Base-by-base conservation (phyloP, 2,797 vertebrate species). In the Pseudomugil gertrudae region DNA sequence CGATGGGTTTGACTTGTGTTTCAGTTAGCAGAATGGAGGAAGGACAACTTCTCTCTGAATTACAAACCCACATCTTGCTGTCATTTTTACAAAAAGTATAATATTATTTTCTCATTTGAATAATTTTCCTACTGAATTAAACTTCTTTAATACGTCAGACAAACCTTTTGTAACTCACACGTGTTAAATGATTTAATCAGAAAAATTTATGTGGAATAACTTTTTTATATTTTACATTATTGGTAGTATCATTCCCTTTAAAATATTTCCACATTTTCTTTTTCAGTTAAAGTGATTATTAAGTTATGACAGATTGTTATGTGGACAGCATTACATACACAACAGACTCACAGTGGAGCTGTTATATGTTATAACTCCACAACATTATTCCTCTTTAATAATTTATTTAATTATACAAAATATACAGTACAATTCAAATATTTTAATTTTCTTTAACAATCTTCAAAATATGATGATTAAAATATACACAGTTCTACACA, bases 21-120 rank as follows among this genome's bases (percentile, higher is more conserved):
- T 23, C 58, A 51, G 35, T 36, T 69, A 66, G 29, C 24, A 70
- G 4, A 36, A 24, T 53, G 26, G 27, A 35, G 60, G 19, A 48
- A 36, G 26, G 64, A 23, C 40, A 50, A 61, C 38, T 3, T n/a
- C n/a, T n/a, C n/a, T n/a, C n/a, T n/a, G n/a, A 47, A 10, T 10
- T 2, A 35, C 33, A 66, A 35, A 43, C 7, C 66, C 15, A 36
- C 21, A 57, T 43, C 33, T 40, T 15, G 7, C 43, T 52, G 0
- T 24, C 30, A 52, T 70, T 59, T 51, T 67, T 27, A 21, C 26
- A 53, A 40, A 68, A 5, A 55, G 24, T 21, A 1, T 10, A 47
- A 47, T 23, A 10, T 10, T 3, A 10, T 11, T 47, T 10, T 21
- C n/a, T 23, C 3, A 23, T 47, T 47, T 47, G 4, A 47, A 23